Evolutionary conservation across 1,140 invertebrate genomes (phyloP).

Genomic region (Drosophila orena): DNA sequence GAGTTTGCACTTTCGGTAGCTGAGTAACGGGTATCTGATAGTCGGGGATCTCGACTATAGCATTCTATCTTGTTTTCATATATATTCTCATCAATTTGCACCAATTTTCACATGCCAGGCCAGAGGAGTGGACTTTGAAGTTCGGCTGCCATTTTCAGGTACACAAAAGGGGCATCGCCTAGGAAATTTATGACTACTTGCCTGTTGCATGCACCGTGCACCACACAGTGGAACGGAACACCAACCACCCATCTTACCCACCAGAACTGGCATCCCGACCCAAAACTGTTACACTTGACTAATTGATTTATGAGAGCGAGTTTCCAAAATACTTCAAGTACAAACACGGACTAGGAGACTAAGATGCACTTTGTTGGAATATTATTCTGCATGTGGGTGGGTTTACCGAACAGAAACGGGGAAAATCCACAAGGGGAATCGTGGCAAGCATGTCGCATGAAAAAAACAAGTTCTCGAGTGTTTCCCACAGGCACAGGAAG

Average conservation of each 20-base stretch:
- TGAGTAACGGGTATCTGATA: too few species aligned
- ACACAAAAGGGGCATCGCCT: conserved; percentile 65
- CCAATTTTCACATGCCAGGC: conserved; percentile 35
- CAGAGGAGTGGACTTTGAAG: conserved; percentile 9
- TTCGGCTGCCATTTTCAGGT: conserved; percentile 55
- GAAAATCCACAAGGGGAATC: conserved; percentile 7
- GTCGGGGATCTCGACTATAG: too few species aligned
- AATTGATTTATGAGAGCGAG: conserved; percentile 73
- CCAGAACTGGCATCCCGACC: conserved; percentile 6
- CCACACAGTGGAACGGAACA: conserved; percentile 3
- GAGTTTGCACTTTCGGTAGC: too few species aligned
- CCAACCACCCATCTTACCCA: conserved; percentile 2
- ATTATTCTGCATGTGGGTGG: conserved; percentile 42
- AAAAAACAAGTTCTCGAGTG: conserved; percentile 62
- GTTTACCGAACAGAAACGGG: conserved; percentile 11
- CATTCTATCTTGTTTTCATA: conserved; percentile 4
- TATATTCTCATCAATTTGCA: conserved; percentile 52
- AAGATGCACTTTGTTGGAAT: conserved; percentile 3
- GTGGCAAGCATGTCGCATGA: conserved; percentile 39
- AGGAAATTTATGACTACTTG: conserved; percentile 59
- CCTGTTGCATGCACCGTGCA: conserved; percentile 41
- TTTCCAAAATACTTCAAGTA: conserved; percentile 48
- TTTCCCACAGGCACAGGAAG: conserved; percentile 79
- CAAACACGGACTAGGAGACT: conserved; percentile 27
- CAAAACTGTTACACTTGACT: conserved; percentile 64